Evolutionary conservation across 2,888 invertebrate species (phyloP), one percentile per base, ranked within the genome.

Genomic region (Nasonovia ribisnigri): DNA sequence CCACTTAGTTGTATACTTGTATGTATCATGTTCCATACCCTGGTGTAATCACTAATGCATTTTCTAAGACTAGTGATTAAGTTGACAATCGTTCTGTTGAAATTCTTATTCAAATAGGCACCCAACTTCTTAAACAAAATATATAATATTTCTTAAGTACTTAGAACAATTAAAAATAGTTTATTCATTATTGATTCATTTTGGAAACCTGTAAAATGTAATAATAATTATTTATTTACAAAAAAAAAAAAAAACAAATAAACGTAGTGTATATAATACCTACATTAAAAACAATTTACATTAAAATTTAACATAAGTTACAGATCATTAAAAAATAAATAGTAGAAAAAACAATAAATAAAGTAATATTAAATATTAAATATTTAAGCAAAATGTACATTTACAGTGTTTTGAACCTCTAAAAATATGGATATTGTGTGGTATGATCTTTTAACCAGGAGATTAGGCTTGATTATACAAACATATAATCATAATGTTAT

Each of bases 311-410:
- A 93, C 89, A 84, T 93, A 60, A 84, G 93, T 90, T 90, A 93
- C 93, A 93, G 93, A 93, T 90, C 77, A 46, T 93, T 90, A 93
- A 86, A 92, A 93, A 93, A 93, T 90, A 90, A 93, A 93, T 89
- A 90, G 84, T 90, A 90, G 46, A 90, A 90, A 90, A 93, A 89
- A 90, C 84, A 90, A 93, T 84, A 90, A 90, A 86, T 90, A 93
- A 88, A 87, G 46, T 92, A 60, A n/a, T 84, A 86, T 93, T 90
- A 90, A 90, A 89, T 57, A 57, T 92, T 88, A 90, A 90, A 89
- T 57, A 57, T 92, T 88, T 46, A 88, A 92, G 89, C 89, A 46
- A 89, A 93, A 67, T 43, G 42, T 90, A 57, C 57, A 43, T 88
- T 57, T 57, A 57, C 57, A 57, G 6, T 42, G 88, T 88, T 88